A percentile compares a stretch with the other conserved stretches of the same genome.
These are phyloP conservation scores for Chromoteleia sp. DNA, from an alignment of 2,888 invertebrate species.

Conservation along the genomic window DNA sequence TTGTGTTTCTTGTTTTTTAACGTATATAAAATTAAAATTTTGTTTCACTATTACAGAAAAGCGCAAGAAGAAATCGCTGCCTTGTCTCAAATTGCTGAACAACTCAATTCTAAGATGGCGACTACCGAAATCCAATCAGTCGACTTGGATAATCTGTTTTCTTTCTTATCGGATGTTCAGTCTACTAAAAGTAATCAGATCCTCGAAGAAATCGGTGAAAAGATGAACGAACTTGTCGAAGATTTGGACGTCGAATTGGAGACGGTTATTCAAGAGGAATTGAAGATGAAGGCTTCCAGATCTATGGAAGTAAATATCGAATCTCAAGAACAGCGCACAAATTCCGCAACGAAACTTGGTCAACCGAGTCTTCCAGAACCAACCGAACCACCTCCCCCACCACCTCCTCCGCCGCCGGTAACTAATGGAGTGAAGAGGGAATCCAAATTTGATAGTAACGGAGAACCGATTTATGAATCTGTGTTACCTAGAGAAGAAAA, in stretches of 20 bases:
- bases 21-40: background rate
- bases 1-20: no score
- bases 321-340: conserved; percentile 74
- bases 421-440: conserved; percentile 82
- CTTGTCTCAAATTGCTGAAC: conserved; percentile 90
- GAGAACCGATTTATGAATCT: conserved; percentile 94
- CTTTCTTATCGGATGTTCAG: conserved; percentile 93
- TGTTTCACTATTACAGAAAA: conserved; percentile 86
- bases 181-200: conserved; percentile 88
- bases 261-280: conserved; percentile 88
- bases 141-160: conserved; percentile 95
- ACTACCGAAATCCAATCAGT: conserved; percentile 89
- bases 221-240: conserved; percentile 93
- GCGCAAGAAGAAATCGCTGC: conserved; percentile 90
- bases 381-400: conserved; percentile 90
- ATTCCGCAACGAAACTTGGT: conserved; percentile 83
- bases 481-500: conserved; percentile 90
- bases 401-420: conserved; percentile 86
- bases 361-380: conserved; percentile 91
- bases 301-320: conserved; percentile 57
- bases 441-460: conserved; percentile 79
- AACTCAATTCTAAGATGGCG: conserved; percentile 88
- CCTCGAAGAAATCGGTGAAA: conserved; percentile 93
- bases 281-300: conserved; percentile 68
- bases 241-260: conserved; percentile 92